Conservation (phyloP, 2,113 vertebrate species). For the Ailurus styani region DNA sequence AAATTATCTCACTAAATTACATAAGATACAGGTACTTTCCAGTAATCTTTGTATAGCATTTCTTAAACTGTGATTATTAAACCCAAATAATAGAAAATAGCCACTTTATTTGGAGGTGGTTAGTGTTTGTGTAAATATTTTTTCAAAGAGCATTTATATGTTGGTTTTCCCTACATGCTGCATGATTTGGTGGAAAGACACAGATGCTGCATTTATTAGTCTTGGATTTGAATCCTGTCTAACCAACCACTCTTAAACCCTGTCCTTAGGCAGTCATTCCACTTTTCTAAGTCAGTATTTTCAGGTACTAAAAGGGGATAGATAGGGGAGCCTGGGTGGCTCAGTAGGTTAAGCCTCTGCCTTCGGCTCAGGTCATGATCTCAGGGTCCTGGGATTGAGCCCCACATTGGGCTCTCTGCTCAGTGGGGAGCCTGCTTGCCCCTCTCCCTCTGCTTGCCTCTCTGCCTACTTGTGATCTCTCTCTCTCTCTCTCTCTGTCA, state of each 20-base stretch:
- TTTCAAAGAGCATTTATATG: not conserved
- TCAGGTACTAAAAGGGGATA: not conserved
- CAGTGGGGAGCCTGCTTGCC: no score
- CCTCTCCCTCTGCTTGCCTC: no score
- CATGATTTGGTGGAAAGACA: not conserved
- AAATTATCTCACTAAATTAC: not conserved
- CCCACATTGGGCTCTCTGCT: no score
- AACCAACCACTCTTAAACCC: not conserved
- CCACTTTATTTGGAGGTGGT: not conserved
- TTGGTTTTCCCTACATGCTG: not conserved
- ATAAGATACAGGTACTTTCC: not conserved
- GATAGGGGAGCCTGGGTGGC: no score
- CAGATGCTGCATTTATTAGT: no score
- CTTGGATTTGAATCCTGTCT: not conserved
- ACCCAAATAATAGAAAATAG: not conserved
- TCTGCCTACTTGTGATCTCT: no score
- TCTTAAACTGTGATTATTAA: not conserved
- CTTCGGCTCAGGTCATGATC: no score
- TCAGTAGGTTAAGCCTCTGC: no score
- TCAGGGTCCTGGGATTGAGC: no score
- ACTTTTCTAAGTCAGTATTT: not conserved
- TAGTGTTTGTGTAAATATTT: not conserved
- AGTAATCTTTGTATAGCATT: not conserved
- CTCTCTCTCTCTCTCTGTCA: no score
- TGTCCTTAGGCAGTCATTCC: not conserved